Evolutionary conservation across 2,888 invertebrate genomes (phyloP).

Genomic region (Eulithis prunata): DNA sequence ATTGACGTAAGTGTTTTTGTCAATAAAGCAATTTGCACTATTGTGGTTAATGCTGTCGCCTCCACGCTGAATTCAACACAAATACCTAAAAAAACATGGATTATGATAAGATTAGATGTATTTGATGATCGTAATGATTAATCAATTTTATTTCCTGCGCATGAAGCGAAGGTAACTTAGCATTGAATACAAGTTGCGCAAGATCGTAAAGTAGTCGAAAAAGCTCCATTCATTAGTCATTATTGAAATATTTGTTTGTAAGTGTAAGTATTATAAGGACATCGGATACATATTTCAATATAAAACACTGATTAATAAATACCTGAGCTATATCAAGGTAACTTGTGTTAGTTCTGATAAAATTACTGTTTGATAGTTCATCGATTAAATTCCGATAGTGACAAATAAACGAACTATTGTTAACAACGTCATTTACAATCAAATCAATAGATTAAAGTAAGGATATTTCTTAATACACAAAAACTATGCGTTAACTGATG

Average conservation of each 20-base stretch:
- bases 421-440: not conserved
- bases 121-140: constrained; percentile 32
- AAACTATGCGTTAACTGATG: not conserved
- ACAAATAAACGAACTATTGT: too few relatives aligned
- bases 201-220: constrained; percentile 14
- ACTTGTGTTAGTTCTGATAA: not conserved
- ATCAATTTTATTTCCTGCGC: constrained; percentile 25
- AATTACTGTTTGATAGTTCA: constrained; percentile 1
- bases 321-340: not conserved
- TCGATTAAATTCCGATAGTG: not conserved
- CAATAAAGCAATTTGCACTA: constrained; percentile 72
- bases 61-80: constrained; percentile 51
- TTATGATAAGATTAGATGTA: constrained; percentile 24
- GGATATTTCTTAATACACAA: not conserved
- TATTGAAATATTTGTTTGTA: constrained; percentile 9
- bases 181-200: constrained; percentile 8
- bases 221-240: constrained; percentile 11
- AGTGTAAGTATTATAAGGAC: constrained; percentile 5
- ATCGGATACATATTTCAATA: constrained; percentile 21
- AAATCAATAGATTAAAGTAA: not conserved
- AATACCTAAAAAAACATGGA: constrained; percentile 36
- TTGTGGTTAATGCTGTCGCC: constrained; percentile 52
- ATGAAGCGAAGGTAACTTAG: constrained; percentile 1
- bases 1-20: constrained; percentile 74
- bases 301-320: constrained; percentile 17